Evolutionary conservation across 2,888 invertebrate genomes (phyloP).

Genomic region (Lottia gigantea): DNA sequence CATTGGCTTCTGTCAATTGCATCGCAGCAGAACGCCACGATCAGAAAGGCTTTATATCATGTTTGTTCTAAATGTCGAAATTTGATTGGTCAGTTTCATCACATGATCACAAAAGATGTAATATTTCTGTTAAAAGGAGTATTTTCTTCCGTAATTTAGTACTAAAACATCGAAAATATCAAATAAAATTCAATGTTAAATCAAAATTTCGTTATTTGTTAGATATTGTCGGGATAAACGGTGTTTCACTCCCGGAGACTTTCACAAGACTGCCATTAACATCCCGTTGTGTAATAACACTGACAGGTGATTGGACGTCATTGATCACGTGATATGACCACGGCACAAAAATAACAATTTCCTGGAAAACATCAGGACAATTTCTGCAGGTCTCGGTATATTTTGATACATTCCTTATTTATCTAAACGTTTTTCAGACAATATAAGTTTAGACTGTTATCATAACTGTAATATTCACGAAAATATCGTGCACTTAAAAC

Average conservation of each 20-base stretch:
- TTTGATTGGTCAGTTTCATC: slow-evolving; percentile 63
- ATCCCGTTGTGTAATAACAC: slow-evolving; percentile 20
- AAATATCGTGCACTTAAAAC: no score
- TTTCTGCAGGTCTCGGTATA: no score
- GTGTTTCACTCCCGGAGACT: background rate
- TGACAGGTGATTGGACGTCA: slow-evolving; percentile 17
- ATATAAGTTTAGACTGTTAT: no score
- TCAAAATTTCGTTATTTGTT: slow-evolving; percentile 4
- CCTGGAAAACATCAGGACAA: background rate
- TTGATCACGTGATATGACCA: slow-evolving; percentile 18
- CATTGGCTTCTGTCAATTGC: slow-evolving; percentile 56
- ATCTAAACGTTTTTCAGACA: no score
- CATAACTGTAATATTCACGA: no score
- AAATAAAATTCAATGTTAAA: background rate
- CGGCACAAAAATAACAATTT: background rate
- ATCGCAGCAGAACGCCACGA: slow-evolving; percentile 48
- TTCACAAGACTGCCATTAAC: slow-evolving; percentile 18
- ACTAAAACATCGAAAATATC: background rate
- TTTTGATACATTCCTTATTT: no score
- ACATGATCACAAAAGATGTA: slow-evolving; percentile 52
- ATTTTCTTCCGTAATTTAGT: slow-evolving; percentile 16
- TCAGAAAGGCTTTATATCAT: slow-evolving; percentile 50
- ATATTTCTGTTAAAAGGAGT: slow-evolving; percentile 12
- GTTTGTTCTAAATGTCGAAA: slow-evolving; percentile 50
- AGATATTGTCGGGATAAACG: slow-evolving; percentile 1